These are phyloP conservation scores for Pristionchus maxplancki DNA, from an alignment of 2,888 invertebrate species.

Conservation along the genomic window DNA sequence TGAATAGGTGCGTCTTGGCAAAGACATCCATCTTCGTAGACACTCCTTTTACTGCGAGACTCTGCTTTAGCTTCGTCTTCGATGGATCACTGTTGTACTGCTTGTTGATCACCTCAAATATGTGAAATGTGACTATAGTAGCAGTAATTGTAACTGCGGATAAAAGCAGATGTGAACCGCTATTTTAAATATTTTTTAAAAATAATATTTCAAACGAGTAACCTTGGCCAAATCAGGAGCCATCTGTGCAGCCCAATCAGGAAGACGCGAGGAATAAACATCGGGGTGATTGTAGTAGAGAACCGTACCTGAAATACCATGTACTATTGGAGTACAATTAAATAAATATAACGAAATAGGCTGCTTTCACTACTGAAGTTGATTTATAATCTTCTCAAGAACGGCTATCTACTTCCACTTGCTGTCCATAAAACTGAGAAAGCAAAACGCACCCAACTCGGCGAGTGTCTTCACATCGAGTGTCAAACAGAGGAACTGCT, in stretches of 20 bases:
- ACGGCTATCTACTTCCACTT: neutral
- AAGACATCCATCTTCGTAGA: constrained; percentile 90
- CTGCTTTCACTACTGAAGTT: too few relatives aligned
- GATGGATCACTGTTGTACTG: constrained; percentile 52
- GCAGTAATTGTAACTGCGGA: too few relatives aligned
- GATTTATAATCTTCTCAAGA: too few relatives aligned
- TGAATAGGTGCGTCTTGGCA: constrained; percentile 88
- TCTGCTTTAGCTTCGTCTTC: neutral
- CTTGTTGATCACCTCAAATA: constrained; percentile 63
- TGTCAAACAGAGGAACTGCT: constrained; percentile 90
- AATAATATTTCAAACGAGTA: too few relatives aligned
- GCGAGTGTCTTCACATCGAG: constrained; percentile 84
- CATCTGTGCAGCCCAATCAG: constrained; percentile 81
- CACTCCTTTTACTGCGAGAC: constrained; percentile 78
- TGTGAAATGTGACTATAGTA: too few relatives aligned
- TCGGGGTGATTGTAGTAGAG: constrained; percentile 88
- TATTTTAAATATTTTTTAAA: too few relatives aligned
- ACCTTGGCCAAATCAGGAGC: constrained; percentile 81
- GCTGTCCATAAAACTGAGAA: too few relatives aligned
- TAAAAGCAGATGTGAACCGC: neutral
- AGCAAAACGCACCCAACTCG: constrained; percentile 82
- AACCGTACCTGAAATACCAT: constrained; percentile 80
- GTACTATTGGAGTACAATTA: too few relatives aligned
- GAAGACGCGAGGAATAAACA: constrained; percentile 85
- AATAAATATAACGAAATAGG: too few relatives aligned